Base-by-base conservation (phyloP, 2,888 invertebrate species). In the Meganola albula region DNA sequence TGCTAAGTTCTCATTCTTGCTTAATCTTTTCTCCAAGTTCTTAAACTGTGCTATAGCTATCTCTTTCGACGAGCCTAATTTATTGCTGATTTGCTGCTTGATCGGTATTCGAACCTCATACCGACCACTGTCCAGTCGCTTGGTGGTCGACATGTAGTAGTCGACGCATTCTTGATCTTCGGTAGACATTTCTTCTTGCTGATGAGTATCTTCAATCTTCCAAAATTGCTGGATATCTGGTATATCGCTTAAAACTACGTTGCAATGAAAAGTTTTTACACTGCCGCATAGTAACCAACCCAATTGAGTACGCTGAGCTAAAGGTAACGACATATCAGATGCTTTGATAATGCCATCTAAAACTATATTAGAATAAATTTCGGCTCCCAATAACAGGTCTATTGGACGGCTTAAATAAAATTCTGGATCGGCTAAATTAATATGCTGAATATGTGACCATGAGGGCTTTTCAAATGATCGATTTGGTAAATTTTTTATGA, bases 31-130 rank as follows among this genome's bases (percentile, higher is more conserved):
- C 10, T 31, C 31, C 1, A 31, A 7, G 4, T 26, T 13, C 7
- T 20, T n/a, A 13, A 31, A 31, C 12, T 25, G 31, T 8, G 27
- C 27, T 8, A 27, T 8, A 2, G 27, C 24, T 20, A 20, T 20
- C 20, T 20, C 20, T 20, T 20, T 20, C 8, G 20, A 20, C 8
- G 20, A 20, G 20, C 20, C 13, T 24, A 12, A 24, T 13, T 8
- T 24, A 24, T 30, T 7, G 30, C 24, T 22, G 3, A 30, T 13
- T 10, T 31, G 16, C 12, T 24, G 16, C 7, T 24, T 30, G 7
- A 31, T 7, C 2, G 30, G 30, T 23, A 31, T 7, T 18, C 30
- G 12, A n/a, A 31, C 30, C 12, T 24, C 24, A 12, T 31, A 31
- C 11, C 22, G 13, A 1, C 30, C 24, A 12, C 23, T 23, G 11